Percentiles rank a stretch among this genome's conserved stretches.
phyloP scores from a whole-genome alignment of 2,797 vertebrate species.

The Micrastur ruficollis region DNA sequence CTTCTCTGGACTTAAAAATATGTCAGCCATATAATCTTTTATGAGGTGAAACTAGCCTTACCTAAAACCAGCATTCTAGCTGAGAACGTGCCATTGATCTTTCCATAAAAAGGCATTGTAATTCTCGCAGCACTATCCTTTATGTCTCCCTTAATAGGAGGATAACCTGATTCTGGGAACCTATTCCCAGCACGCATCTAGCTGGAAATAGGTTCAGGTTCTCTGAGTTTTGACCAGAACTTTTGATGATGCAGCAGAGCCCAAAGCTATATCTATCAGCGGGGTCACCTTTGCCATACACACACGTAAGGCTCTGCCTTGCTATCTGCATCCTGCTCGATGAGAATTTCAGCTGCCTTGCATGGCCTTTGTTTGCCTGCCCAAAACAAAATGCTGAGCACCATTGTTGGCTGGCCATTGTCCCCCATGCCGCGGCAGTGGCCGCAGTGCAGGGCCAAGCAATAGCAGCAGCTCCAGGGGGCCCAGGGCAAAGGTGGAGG shows the following conservation, averaged over 20 bases:
- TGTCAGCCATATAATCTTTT: constrained; percentile 56
- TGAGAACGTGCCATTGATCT: constrained; percentile 50
- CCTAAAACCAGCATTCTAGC: constrained; percentile 41
- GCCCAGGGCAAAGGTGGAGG: background rate
- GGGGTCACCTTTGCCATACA: background rate
- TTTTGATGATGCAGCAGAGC: background rate
- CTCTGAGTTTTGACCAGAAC: constrained; percentile 9
- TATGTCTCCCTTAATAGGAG: constrained; percentile 10
- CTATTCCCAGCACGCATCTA: background rate
- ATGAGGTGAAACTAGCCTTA: constrained; percentile 50
- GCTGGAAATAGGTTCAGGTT: background rate
- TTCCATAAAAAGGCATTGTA: constrained; percentile 53
- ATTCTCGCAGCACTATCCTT: constrained; percentile 1
- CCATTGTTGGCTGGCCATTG: background rate
- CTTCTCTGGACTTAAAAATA: constrained; percentile 37
- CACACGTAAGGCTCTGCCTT: rapidly evolving
- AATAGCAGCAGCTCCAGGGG: background rate
- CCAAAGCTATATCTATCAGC: background rate
- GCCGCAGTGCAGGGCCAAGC: background rate
- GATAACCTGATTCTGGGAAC: constrained; percentile 47
- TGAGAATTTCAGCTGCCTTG: background rate
- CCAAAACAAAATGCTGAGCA: background rate
- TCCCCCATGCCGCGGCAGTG: background rate
- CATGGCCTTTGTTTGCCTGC: background rate
- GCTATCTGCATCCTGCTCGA: background rate